Evolutionary conservation across 2,888 invertebrate genomes (phyloP).

Genomic region (Baccha elongata): DNA sequence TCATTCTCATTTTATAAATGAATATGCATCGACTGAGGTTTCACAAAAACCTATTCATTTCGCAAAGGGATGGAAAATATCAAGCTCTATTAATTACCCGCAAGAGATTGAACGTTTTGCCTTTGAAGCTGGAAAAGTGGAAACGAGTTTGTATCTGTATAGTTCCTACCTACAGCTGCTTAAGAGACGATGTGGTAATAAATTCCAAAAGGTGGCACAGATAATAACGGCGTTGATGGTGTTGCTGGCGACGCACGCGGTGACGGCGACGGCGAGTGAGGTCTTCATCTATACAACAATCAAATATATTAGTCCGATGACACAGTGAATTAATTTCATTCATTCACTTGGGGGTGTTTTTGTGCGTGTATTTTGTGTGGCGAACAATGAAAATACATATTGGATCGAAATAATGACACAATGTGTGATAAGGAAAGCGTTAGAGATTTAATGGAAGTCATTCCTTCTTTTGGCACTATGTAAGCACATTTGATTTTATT

Average conservation of each 20-base stretch:
- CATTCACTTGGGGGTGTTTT: constrained; percentile 33
- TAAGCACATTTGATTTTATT: constrained; percentile 56
- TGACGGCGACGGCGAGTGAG: constrained; percentile 6
- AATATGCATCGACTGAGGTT: constrained; percentile 34
- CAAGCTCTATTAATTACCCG: constrained; percentile 54
- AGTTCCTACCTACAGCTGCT: not conserved
- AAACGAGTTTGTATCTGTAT: not conserved
- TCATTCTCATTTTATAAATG: constrained; percentile 18
- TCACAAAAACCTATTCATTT: constrained; percentile 11
- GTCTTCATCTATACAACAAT: constrained; percentile 65
- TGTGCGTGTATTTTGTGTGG: not conserved
- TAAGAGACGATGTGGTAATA: constrained; percentile 16
- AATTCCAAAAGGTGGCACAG: constrained; percentile 40
- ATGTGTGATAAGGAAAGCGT: constrained; percentile 20
- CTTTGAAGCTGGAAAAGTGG: constrained; percentile 26
- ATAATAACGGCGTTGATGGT: constrained; percentile 37
- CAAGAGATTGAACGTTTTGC: constrained; percentile 54
- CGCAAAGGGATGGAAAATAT: not conserved
- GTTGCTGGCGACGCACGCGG: constrained; percentile 3
- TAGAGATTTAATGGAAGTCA: constrained; percentile 60
- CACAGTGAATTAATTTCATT: constrained; percentile 65
- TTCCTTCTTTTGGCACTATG: constrained; percentile 28
- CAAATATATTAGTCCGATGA: constrained; percentile 67
- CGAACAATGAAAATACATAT: not conserved
- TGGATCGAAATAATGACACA: constrained; percentile 17